phyloP scores from a whole-genome alignment of 2,797 vertebrate species.

The Lepus oiostolus region DNA sequence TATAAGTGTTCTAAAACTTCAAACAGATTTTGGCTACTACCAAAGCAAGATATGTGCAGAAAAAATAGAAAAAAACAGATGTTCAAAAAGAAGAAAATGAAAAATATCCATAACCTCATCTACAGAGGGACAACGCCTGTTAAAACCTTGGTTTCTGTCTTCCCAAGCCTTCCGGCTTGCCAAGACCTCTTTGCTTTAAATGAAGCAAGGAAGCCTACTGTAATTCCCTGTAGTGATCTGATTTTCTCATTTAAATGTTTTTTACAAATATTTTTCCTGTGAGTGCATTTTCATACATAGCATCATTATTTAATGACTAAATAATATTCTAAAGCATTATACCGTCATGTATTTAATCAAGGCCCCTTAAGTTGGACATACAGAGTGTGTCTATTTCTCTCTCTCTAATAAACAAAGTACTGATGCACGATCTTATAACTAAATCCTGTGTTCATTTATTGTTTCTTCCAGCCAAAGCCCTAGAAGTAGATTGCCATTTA shows the following conservation, averaged over 20 bases:
- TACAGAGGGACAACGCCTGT: background rate
- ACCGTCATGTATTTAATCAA: background rate
- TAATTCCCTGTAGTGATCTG: background rate
- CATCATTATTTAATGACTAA: background rate
- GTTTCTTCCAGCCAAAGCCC: conserved; percentile 4
- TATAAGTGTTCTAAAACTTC: background rate
- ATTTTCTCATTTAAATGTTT: conserved; percentile 28
- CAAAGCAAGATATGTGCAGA: background rate
- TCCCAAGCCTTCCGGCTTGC: background rate
- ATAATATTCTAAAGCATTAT: background rate
- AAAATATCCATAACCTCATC: conserved; percentile 1
- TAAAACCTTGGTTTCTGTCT: background rate
- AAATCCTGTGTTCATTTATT: conserved; percentile 1
- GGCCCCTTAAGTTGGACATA: background rate
- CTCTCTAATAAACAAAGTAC: background rate
- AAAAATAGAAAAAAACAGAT: conserved; percentile 27
- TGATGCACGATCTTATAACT: background rate
- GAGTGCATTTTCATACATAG: background rate
- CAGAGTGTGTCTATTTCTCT: background rate
- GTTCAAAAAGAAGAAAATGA: conserved; percentile 37
- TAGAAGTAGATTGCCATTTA: background rate
- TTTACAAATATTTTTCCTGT: background rate
- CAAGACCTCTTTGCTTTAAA: conserved; percentile 15
- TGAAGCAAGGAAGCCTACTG: background rate
- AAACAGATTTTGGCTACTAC: conserved; percentile 10